Base-by-base conservation (phyloP, 2,888 invertebrate species). In the Dromius quadrimaculatus region DNA sequence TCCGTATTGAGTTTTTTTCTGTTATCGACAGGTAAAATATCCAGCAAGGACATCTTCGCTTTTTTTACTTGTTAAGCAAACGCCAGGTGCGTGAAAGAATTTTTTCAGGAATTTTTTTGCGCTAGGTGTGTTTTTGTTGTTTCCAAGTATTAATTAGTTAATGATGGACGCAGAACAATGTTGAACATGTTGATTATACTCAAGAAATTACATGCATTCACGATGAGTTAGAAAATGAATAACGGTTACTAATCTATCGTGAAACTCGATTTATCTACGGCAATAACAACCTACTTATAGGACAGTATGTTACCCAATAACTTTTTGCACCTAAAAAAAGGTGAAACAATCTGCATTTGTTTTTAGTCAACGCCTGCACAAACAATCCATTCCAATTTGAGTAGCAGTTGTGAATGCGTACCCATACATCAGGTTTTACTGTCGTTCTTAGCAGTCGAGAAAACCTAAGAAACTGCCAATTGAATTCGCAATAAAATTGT, bases 381-480 rank as follows among this genome's bases (percentile, higher is more conserved):
- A 23, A 19, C 41, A 32, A 68, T 68, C 32, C 68, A 76, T 81
- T 80, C 81, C 81, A 80, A 81, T 81, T 80, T 80, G 77, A 77
- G 73, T 19, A 41, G 23, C n/a, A 38, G 36, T 22, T 23, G 61
- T 34, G 28, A 23, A 50, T 50, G 59, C 59, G 54, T 41, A 20
- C 11, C 17, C 74, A 83, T 83, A 80, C 81, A 81, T 83, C 82
- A 82, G 81, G 81, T 81, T 83, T 83, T 83, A 82, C 82, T 82
- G 83, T 82, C 82, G 62, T 81, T 79, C 80, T 82, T 81, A 78
- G 79, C 78, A 76, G 79, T 80, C 78, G 80, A 79, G 81, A 79
- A 82, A 82, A 82, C 81, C 79, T 79, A 81, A 82, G 82, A 82
- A 82, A 82, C 81, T 82, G 82, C 81, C 82, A 81, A 82, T 83